These are phyloP conservation scores for Bactericera cockerelli DNA, from an alignment of 1,140 invertebrate species.

Conservation along the genomic window DNA sequence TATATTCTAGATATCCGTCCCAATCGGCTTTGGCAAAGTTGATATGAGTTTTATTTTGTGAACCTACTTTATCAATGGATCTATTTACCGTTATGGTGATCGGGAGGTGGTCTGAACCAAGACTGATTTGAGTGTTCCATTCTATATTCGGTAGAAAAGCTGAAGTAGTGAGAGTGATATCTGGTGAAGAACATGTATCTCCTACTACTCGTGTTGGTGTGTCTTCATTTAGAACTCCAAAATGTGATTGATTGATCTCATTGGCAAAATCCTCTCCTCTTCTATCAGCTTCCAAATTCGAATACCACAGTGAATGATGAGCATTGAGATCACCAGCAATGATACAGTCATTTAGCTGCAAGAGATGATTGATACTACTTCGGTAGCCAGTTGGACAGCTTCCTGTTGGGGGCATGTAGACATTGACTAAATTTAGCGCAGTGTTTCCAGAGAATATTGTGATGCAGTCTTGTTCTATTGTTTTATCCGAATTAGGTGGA, in stretches of 20 bases:
- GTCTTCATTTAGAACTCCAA: not conserved
- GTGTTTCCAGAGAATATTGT: not conserved
- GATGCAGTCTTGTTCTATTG: not conserved
- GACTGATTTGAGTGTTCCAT: conserved; percentile 4
- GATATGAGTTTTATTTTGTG: conserved; percentile 7
- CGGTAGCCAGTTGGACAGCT: conserved; percentile 9
- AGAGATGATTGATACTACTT: not conserved
- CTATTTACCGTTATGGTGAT: not conserved
- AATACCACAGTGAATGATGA: not conserved
- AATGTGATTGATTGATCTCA: not conserved
- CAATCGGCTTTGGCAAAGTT: conserved; percentile 9
- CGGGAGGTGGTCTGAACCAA: conserved; percentile 9
- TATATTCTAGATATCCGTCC: not conserved
- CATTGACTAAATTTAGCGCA: not conserved
- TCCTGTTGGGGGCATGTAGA: conserved; percentile 6
- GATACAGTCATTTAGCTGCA: not conserved
- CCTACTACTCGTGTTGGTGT: not conserved
- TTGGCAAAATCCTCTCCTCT: not conserved
- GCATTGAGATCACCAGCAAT: conserved; percentile 8
- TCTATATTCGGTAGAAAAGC: not conserved
- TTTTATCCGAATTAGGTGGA: not conserved
- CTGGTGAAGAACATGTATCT: not conserved
- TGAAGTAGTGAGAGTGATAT: conserved; percentile 7
- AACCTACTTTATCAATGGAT: not conserved
- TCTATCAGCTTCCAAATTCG: not conserved